Conservation (phyloP, 2,113 vertebrate species). For the Alligator mississippiensis region DNA sequence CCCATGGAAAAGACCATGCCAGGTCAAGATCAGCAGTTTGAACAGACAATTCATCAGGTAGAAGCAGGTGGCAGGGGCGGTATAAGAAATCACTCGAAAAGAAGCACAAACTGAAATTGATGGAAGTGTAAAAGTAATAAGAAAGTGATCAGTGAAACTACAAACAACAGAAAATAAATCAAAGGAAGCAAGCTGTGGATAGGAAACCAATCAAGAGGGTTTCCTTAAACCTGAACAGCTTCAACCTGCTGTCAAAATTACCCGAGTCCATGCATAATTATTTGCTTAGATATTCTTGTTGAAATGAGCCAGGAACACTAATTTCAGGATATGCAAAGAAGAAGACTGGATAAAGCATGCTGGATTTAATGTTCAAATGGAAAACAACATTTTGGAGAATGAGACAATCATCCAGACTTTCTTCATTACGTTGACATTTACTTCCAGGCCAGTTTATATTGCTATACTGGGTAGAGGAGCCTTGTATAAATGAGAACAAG, state of each 20-base stretch:
- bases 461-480: neutral
- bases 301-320: neutral
- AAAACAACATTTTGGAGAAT: neutral
- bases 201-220: slow-evolving; percentile 22
- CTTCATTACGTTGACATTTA: neutral
- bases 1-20: slow-evolving; percentile 66
- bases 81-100: slow-evolving; percentile 68
- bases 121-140: slow-evolving; percentile 71
- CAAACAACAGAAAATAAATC: slow-evolving; percentile 73
- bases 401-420: neutral
- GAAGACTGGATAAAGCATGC: rapidly evolving
- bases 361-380: neutral
- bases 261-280: neutral
- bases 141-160: slow-evolving; percentile 81
- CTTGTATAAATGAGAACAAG: neutral
- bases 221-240: slow-evolving; percentile 20
- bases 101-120: slow-evolving; percentile 70
- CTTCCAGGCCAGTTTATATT: neutral
- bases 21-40: slow-evolving; percentile 73
- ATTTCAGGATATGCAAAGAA: neutral
- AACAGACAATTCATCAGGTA: slow-evolving; percentile 76
- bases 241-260: neutral
- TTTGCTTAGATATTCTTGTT: neutral
- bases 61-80: slow-evolving; percentile 68
- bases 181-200: slow-evolving; percentile 24